A percentile compares a stretch with the other conserved stretches of the same genome.
Conservation (phyloP, 2,113 vertebrate species). For the Muscicapa adusta region DNA sequence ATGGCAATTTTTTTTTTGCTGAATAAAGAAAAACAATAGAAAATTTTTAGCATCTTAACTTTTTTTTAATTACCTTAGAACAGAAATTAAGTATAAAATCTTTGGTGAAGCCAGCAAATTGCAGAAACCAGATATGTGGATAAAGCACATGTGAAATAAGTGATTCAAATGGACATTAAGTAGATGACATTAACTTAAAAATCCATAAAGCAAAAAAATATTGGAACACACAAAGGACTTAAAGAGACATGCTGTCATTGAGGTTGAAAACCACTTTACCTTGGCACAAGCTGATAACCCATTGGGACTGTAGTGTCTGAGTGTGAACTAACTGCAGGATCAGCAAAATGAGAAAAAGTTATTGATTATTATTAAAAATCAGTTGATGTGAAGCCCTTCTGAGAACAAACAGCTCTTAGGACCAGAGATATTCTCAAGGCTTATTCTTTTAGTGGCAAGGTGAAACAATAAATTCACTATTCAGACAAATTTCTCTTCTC, state of each 20-base stretch:
- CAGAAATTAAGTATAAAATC: background rate
- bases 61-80: background rate
- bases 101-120: background rate
- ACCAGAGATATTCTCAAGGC: background rate
- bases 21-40: background rate
- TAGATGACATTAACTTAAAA: conserved; percentile 19
- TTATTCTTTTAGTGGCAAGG: background rate
- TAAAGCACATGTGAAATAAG: background rate
- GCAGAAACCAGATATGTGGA: background rate
- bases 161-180: background rate
- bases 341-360: conserved; percentile 6
- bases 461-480: conserved; percentile 33
- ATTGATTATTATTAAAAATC: conserved; percentile 55
- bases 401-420: background rate
- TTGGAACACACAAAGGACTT: background rate
- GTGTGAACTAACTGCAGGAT: background rate
- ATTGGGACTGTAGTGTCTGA: background rate
- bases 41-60: background rate
- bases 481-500: conserved; percentile 20
- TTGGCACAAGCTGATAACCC: background rate
- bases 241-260: background rate
- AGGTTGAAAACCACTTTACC: conserved; percentile 28
- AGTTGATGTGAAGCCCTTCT: conserved; percentile 34
- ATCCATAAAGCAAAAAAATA: background rate
- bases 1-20: background rate